Evolutionary conservation across 2,113 vertebrate species (phyloP).

Genomic region (Oreochromis spilurus): DNA sequence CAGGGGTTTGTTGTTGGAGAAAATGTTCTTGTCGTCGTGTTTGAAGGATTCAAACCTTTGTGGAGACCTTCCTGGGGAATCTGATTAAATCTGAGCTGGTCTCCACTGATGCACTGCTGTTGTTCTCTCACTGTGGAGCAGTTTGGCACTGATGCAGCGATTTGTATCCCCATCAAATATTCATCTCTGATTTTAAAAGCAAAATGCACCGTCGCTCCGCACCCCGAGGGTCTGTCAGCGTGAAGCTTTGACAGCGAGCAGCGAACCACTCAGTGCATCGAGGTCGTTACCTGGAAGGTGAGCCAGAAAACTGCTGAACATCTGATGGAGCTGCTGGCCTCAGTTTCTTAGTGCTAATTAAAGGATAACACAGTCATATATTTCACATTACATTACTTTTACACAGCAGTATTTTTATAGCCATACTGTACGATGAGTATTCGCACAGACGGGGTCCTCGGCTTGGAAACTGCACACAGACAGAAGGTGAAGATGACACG

Average conservation of each 20-base stretch:
- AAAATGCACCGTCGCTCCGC: neutral
- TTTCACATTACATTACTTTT: neutral
- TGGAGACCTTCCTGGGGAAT: neutral
- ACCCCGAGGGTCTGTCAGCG: neutral
- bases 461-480: neutral
- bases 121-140: neutral
- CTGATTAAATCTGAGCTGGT: neutral
- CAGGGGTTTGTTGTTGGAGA: neutral
- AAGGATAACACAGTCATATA: rapidly evolving
- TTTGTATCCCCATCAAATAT: slow-evolving; percentile 25
- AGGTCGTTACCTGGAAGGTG: neutral
- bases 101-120: neutral
- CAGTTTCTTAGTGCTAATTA: neutral
- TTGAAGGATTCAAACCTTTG: rapidly evolving
- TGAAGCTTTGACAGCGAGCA: neutral
- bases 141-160: neutral
- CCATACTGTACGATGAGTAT: rapidly evolving
- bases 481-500: rapidly evolving
- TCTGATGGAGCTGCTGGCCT: neutral
- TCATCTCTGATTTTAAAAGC: neutral
- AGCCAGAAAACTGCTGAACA: neutral
- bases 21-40: neutral
- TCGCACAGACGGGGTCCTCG: neutral
- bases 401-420: neutral
- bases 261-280: neutral